Conservation (phyloP, 2,113 vertebrate genomes). For the Solea solea region DNA sequence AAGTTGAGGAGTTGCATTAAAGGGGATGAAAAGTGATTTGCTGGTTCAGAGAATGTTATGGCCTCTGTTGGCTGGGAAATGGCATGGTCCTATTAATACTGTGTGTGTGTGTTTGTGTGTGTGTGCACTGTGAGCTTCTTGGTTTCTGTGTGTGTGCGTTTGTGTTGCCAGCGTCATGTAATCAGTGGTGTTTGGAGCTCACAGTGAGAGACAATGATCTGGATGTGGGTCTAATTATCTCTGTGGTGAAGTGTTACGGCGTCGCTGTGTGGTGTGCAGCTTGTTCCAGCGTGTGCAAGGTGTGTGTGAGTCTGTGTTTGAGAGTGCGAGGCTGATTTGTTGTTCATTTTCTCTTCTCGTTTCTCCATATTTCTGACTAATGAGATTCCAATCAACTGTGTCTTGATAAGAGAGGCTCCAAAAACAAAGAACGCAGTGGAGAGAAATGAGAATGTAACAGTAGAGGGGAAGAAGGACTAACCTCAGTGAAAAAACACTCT, state of each 20-base stretch:
- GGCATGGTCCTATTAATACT: constrained; percentile 2
- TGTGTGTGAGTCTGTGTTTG: background rate
- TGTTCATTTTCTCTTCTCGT: constrained; percentile 22
- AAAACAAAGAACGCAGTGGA: constrained; percentile 8
- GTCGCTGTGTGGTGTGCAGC: constrained; percentile 10
- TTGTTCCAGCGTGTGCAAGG: no score
- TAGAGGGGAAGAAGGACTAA: background rate
- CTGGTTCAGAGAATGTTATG: constrained; percentile 42
- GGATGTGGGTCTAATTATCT: constrained; percentile 53
- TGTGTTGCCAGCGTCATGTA: constrained; percentile 14
- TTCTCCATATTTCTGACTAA: constrained; percentile 37
- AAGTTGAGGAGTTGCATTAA: constrained; percentile 44
- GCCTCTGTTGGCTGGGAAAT: constrained; percentile 22
- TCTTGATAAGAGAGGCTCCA: constrained; percentile 26
- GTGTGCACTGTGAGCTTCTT: background rate
- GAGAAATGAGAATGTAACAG: background rate
- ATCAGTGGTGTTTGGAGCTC: constrained; percentile 30
- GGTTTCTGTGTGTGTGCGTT: constrained; percentile 1
- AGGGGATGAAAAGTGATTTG: constrained; percentile 55
- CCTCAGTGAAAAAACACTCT: background rate
- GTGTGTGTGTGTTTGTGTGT: constrained; percentile 3
- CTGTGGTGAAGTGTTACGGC: constrained; percentile 29
- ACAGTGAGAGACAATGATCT: constrained; percentile 4
- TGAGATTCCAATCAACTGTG: constrained; percentile 49
- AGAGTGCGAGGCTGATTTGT: background rate